Evolutionary conservation across 2,113 vertebrate genomes (phyloP).

Genomic region (Hirundichthys speculiger): DNA sequence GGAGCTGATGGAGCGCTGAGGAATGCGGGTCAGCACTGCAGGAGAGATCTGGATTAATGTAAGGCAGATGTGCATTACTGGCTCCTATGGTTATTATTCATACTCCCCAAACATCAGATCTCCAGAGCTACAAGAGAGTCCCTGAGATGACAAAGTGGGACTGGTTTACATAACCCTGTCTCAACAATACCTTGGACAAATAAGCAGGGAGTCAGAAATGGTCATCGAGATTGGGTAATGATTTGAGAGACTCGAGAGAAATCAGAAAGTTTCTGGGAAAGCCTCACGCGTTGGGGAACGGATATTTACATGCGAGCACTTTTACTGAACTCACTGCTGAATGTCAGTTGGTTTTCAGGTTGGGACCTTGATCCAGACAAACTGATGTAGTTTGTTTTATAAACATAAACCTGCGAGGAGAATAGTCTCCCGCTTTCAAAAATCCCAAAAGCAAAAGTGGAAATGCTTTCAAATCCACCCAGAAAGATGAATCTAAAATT

Average conservation of each 20-base stretch:
- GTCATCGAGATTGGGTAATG: constrained; percentile 58
- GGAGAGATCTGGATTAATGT: constrained; percentile 76
- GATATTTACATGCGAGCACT: constrained; percentile 43
- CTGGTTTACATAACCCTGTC: constrained; percentile 79
- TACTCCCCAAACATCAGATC: constrained; percentile 69
- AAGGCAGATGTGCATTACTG: constrained; percentile 78
- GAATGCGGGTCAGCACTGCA: constrained; percentile 73
- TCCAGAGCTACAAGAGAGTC: constrained; percentile 63
- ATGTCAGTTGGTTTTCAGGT: constrained; percentile 12
- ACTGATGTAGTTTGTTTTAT: background rate
- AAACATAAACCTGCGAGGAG: background rate
- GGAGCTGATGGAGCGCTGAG: constrained; percentile 68
- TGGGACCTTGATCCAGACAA: constrained; percentile 3
- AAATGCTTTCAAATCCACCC: too few species aligned
- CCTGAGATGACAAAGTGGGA: constrained; percentile 70
- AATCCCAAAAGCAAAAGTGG: background rate
- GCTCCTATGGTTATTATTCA: constrained; percentile 78
- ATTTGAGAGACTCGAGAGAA: constrained; percentile 60
- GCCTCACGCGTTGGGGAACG: constrained; percentile 27
- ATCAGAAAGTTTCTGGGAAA: constrained; percentile 51
- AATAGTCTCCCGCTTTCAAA: constrained; percentile 1
- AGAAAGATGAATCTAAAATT: background rate
- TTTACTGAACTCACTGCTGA: constrained; percentile 21
- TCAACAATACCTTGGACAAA: constrained; percentile 76
- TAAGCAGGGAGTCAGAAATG: constrained; percentile 70